Evolutionary conservation across 64 coral and sea anemone genomes (phyloP).

Genomic region (Actinia equina): DNA sequence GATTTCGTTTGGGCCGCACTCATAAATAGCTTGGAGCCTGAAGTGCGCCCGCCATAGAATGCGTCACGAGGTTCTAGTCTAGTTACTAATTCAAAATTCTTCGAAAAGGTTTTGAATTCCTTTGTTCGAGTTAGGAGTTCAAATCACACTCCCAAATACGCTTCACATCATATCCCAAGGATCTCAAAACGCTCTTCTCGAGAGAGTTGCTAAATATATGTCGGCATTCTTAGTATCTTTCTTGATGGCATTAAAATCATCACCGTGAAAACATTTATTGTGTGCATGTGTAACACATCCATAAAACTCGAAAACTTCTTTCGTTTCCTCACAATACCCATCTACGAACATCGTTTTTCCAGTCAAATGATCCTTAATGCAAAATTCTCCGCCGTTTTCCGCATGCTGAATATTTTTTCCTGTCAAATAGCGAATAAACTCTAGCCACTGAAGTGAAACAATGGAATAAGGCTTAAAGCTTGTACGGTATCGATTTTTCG

Average conservation of each 20-base stretch:
- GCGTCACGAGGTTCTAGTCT: constrained; percentile 12
- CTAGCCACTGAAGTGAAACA: constrained; percentile 16
- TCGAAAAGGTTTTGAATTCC: neutral
- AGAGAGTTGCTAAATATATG: neutral
- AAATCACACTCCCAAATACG: constrained; percentile 16
- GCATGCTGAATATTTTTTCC: constrained; percentile 1
- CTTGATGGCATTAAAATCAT: neutral
- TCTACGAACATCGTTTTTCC: constrained; percentile 23
- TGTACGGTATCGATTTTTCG: neutral
- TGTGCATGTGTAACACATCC: constrained; percentile 22
- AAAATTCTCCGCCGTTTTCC: neutral
- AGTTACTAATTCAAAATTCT: neutral
- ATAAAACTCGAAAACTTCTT: constrained; percentile 23
- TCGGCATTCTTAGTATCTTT: neutral
- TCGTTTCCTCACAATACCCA: constrained; percentile 21
- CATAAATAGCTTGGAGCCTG: neutral
- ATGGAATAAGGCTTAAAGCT: neutral
- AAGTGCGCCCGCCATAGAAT: constrained; percentile 31
- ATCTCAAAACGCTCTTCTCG: neutral
- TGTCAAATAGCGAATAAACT: constrained; percentile 2
- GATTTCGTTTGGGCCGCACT: neutral
- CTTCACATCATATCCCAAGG: constrained; percentile 13
- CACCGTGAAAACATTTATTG: neutral
- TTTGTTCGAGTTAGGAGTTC: neutral
- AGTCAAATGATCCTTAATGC: neutral